Percentiles rank a stretch among this genome's conserved stretches.
phyloP scores from a whole-genome alignment of 2,888 invertebrate species.

The Troides aeacus region DNA sequence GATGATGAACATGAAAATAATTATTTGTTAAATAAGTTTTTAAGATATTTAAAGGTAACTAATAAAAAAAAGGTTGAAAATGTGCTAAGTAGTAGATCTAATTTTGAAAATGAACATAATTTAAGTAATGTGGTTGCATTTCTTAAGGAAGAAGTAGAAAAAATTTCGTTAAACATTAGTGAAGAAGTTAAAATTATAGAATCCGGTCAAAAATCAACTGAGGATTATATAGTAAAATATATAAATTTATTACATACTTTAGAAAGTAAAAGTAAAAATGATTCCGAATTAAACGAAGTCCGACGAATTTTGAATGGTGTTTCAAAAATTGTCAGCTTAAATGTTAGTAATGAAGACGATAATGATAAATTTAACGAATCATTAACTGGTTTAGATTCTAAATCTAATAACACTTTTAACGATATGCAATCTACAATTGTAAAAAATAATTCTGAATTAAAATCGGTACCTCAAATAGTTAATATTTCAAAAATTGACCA shows the following conservation, averaged over 20 bases:
- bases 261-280: constrained; percentile 45
- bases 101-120: constrained; percentile 47
- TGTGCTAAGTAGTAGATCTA: constrained; percentile 40
- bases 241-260: constrained; percentile 50
- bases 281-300: constrained; percentile 48
- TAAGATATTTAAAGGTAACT: constrained; percentile 29
- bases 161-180: constrained; percentile 48
- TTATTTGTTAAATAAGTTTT: neutral
- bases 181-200: constrained; percentile 35
- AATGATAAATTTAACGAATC: constrained; percentile 29
- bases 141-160: constrained; percentile 50
- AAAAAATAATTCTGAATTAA: constrained; percentile 46
- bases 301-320: constrained; percentile 48
- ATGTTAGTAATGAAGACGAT: constrained; percentile 29
- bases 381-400: neutral
- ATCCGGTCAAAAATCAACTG: constrained; percentile 35
- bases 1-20: neutral
- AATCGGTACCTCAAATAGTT: constrained; percentile 49
- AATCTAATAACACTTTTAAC: neutral
- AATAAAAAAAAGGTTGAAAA: constrained; percentile 37
- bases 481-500: constrained; percentile 45
- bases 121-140: constrained; percentile 49
- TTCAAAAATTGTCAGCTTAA: constrained; percentile 41
- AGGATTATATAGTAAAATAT: constrained; percentile 48
- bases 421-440: constrained; percentile 12